Percentiles rank a stretch among this genome's conserved stretches.
Evolutionary conservation across 1,140 invertebrate genomes (phyloP).

Genomic region (Conopomorpha cramerella): DNA sequence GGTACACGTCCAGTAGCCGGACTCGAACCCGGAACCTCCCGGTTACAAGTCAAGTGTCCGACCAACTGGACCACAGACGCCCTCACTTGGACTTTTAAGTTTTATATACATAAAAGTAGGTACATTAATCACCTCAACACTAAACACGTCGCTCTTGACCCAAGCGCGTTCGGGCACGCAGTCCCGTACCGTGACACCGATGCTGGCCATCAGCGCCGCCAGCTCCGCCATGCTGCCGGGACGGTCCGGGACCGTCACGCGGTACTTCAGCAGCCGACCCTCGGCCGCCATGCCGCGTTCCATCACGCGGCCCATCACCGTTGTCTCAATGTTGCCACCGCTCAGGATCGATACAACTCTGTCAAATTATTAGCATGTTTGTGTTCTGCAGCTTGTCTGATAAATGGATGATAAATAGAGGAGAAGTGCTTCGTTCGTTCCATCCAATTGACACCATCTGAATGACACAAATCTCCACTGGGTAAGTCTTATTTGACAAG

Average conservation of each 20-base stretch:
- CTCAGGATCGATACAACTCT: conserved; percentile 80
- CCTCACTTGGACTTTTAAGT: no score
- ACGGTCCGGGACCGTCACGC: conserved; percentile 73
- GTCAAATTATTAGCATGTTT: no score
- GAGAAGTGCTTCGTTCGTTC: no score
- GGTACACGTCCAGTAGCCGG: no score
- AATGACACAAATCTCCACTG: no score
- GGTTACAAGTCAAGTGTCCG: no score
- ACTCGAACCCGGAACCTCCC: no score
- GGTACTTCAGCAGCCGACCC: conserved; percentile 81
- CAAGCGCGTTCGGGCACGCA: conserved; percentile 89
- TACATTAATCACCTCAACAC: conserved; percentile 63
- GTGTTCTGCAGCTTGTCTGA: no score
- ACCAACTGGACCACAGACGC: no score
- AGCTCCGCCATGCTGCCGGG: conserved; percentile 83
- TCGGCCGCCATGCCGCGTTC: conserved; percentile 85
- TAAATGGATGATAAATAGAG: no score
- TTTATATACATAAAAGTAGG: conserved; percentile 1
- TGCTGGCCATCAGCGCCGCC: conserved; percentile 66
- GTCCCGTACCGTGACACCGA: conserved; percentile 86
- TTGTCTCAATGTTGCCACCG: conserved; percentile 91
- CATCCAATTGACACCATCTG: no score
- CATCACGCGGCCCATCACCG: conserved; percentile 80
- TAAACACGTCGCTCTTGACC: conserved; percentile 81
- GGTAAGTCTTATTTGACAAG: no score